Conservation (phyloP, 2,888 invertebrate genomes). For the Nudaria mundana region DNA sequence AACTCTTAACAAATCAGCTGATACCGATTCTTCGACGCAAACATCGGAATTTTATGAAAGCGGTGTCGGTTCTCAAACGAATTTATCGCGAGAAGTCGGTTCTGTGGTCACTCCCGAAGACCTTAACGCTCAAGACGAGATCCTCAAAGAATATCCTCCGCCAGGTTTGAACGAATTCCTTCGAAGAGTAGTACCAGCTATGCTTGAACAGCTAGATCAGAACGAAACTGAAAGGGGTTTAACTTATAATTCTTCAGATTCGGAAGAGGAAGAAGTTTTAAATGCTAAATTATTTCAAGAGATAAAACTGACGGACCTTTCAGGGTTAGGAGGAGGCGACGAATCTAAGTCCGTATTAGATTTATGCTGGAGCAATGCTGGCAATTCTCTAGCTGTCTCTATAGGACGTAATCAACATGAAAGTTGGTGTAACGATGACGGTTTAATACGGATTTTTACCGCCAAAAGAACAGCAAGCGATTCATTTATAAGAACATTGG, state of each 20-base stretch:
- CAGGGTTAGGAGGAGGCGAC: conserved; percentile 52
- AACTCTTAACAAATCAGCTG: conserved; percentile 33
- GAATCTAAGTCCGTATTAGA: conserved; percentile 46
- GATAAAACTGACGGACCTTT: conserved; percentile 41
- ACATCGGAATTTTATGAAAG: conserved; percentile 51
- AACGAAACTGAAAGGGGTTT: conserved; percentile 47
- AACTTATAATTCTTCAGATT: conserved; percentile 55
- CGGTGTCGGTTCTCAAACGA: conserved; percentile 51
- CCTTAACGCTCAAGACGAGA: conserved; percentile 41
- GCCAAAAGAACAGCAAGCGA: conserved; percentile 74
- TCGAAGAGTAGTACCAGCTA: conserved; percentile 55
- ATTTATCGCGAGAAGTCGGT: conserved; percentile 42
- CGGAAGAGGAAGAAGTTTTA: conserved; percentile 60
- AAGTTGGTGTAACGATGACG: conserved; percentile 63
- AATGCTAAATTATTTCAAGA: conserved; percentile 57
- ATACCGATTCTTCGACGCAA: conserved; percentile 47
- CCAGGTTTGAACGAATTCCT: conserved; percentile 64
- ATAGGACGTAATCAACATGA: conserved; percentile 59
- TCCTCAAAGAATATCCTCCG: conserved; percentile 49
- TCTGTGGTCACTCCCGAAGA: conserved; percentile 48
- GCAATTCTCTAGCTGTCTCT: conserved; percentile 60
- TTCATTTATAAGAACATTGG: conserved; percentile 47
- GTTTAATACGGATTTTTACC: conserved; percentile 57
- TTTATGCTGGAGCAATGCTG: conserved; percentile 61
- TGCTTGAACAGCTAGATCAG: conserved; percentile 63